These are phyloP conservation scores for Gymnothorax reevesii DNA, from an alignment of 2,797 vertebrate genomes.

Conservation along the genomic window DNA sequence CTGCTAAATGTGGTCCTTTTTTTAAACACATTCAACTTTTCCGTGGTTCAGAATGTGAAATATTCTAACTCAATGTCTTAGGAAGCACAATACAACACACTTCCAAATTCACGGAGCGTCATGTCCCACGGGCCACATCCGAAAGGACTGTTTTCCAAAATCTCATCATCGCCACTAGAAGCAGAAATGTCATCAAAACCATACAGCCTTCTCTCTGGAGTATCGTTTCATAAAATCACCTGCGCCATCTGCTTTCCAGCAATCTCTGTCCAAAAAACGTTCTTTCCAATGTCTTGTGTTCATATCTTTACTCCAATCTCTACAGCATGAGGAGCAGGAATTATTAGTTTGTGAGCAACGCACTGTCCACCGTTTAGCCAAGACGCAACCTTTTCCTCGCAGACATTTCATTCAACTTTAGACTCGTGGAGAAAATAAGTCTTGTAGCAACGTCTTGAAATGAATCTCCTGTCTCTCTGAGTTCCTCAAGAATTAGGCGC, in stretches of 20 bases:
- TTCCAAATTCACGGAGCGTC: neutral
- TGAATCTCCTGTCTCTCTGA: too few relatives aligned
- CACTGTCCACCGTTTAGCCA: too few relatives aligned
- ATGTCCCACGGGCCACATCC: neutral
- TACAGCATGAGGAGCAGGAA: neutral
- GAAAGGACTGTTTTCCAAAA: neutral
- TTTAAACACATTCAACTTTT: too few relatives aligned
- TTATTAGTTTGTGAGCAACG: neutral
- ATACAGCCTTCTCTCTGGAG: neutral
- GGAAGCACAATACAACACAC: neutral
- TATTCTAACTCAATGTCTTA: neutral
- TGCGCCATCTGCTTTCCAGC: neutral
- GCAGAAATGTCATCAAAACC: neutral
- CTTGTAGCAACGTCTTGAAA: too few relatives aligned
- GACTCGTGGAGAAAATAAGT: too few relatives aligned
- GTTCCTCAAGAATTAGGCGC: too few relatives aligned
- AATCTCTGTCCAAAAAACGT: neutral
- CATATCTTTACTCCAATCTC: neutral
- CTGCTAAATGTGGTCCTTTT: too few relatives aligned
- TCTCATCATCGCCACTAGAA: neutral
- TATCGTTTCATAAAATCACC: neutral
- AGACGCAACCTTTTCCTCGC: too few relatives aligned
- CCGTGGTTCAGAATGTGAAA: neutral
- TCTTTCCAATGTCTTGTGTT: neutral
- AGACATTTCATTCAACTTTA: too few relatives aligned